Conservation (phyloP, 1,140 invertebrate genomes). For the Leucophenga varia region DNA sequence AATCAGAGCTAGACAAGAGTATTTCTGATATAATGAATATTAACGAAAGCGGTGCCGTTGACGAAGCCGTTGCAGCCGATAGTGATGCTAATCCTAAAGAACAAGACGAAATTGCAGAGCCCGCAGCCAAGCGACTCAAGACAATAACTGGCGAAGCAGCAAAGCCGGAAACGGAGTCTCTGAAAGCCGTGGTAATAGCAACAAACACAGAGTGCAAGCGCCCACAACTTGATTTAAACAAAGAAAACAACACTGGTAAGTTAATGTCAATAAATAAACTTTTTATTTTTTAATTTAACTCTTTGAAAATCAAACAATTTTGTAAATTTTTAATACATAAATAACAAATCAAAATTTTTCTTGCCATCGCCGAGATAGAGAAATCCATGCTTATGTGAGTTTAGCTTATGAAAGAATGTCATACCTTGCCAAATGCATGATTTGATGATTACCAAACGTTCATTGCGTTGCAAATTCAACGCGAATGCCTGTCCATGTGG, state of each 20-base stretch:
- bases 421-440: constrained; percentile 75
- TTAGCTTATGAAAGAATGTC: constrained; percentile 70
- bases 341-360: constrained; percentile 72
- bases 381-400: constrained; percentile 67
- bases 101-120: background rate
- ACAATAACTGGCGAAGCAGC: constrained; percentile 9
- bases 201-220: too few species aligned
- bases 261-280: too few species aligned
- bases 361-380: constrained; percentile 72
- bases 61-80: too few species aligned
- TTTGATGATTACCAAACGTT: constrained; percentile 63
- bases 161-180: constrained; percentile 2
- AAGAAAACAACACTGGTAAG: constrained; percentile 33
- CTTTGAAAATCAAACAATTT: too few species aligned
- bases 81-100: too few species aligned
- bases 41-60: background rate
- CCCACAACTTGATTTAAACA: too few species aligned
- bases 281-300: too few species aligned
- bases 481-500: constrained; percentile 37
- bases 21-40: constrained; percentile 24
- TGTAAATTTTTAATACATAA: constrained; percentile 62
- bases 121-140: constrained; percentile 27
- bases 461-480: constrained; percentile 60
- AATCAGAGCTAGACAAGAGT: constrained; percentile 22
- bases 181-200: too few species aligned